These are phyloP conservation scores for Pelosia muscerda DNA, from an alignment of 2,888 invertebrate genomes.

Conservation along the genomic window DNA sequence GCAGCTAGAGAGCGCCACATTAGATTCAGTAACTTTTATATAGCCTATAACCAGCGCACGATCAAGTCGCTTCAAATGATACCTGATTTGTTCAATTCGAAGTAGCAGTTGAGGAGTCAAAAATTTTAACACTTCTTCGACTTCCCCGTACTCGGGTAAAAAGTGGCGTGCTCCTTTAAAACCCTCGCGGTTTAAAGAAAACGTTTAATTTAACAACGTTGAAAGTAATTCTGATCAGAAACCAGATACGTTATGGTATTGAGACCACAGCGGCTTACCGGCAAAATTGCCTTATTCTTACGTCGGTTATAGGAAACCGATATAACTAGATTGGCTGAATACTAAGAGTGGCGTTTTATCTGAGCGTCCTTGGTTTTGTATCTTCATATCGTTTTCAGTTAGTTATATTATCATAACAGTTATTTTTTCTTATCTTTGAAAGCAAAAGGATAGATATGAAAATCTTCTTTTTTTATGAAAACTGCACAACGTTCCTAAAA, in stretches of 20 bases:
- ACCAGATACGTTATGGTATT: constrained; percentile 32
- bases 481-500: too few species aligned
- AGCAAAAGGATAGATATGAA: too few species aligned
- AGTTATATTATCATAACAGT: not conserved
- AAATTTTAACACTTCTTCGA: too few species aligned
- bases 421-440: too few species aligned
- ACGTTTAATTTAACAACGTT: constrained; percentile 20
- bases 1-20: too few species aligned
- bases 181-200: not conserved
- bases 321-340: constrained; percentile 24
- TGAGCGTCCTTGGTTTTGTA: not conserved
- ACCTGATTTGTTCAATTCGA: too few species aligned
- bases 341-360: constrained; percentile 26
- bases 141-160: too few species aligned
- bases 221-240: constrained; percentile 33
- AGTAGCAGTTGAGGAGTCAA: too few species aligned
- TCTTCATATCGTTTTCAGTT: constrained; percentile 1
- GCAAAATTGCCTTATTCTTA: constrained; percentile 26
- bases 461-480: too few species aligned
- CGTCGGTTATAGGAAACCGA: constrained; percentile 37
- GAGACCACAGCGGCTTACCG: constrained; percentile 26
- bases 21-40: too few species aligned
- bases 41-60: too few species aligned
- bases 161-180: not conserved
- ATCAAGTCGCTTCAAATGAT: too few species aligned